Evolutionary conservation across 1,140 invertebrate genomes (phyloP).

Genomic region (Pseudachorutes palmiensis): DNA sequence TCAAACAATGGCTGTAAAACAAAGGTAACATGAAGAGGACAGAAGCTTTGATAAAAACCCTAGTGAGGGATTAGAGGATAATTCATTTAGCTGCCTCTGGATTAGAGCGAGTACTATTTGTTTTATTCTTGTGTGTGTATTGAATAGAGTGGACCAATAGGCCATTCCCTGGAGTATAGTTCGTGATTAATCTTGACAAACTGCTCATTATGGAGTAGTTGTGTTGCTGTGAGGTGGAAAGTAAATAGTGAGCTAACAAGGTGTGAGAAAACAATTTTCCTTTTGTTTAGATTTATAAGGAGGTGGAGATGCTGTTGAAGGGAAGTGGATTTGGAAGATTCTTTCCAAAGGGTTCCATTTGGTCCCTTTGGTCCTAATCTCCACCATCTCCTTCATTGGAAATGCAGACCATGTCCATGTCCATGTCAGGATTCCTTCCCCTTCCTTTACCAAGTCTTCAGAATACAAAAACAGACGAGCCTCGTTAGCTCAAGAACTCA

Average conservation of each 20-base stretch:
- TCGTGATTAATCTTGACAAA: too few relatives aligned
- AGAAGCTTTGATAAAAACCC: too few relatives aligned
- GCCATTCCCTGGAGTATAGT: too few relatives aligned
- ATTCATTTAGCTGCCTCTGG: too few relatives aligned
- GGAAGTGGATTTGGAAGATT: neutral
- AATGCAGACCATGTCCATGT: constrained; percentile 8
- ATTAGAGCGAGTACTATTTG: too few relatives aligned
- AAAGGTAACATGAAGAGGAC: too few relatives aligned
- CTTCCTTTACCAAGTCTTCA: neutral
- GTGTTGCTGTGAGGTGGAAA: too few relatives aligned
- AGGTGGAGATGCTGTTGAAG: neutral
- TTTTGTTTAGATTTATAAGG: constrained; percentile 7
- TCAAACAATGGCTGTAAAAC: too few relatives aligned
- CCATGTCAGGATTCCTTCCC: neutral
- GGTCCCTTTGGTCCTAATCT: neutral
- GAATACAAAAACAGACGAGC: neutral
- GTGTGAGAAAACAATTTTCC: constrained; percentile 11
- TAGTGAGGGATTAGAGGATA: too few relatives aligned
- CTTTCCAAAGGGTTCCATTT: neutral
- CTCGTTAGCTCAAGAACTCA: constrained; percentile 9
- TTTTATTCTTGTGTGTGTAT: too few relatives aligned
- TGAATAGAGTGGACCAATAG: too few relatives aligned
- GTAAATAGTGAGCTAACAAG: constrained; percentile 7
- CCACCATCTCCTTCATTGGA: neutral
- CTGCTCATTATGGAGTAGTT: too few relatives aligned